Evolutionary conservation across 2,888 invertebrate species (phyloP).

Genomic region (Microchrysa polita): DNA sequence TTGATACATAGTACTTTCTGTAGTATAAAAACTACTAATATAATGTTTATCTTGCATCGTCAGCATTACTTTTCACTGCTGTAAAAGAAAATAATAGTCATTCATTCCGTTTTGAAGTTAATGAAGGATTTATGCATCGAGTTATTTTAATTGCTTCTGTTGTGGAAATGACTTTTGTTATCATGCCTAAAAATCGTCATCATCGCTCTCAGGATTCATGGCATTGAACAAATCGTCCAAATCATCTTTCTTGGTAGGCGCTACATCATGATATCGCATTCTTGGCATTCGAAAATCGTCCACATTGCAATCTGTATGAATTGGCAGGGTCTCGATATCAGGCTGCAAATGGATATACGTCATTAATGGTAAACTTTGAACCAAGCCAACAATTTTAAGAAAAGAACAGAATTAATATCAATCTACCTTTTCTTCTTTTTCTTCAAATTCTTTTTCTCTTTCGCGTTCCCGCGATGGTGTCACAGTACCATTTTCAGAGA

Average conservation of each 20-base stretch:
- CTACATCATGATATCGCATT: neutral
- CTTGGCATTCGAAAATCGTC: neutral
- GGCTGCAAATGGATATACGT: slow-evolving; percentile 28
- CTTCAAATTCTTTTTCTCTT: slow-evolving; percentile 48
- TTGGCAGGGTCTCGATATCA: slow-evolving; percentile 41
- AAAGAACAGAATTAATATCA: no score
- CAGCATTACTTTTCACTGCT: no score
- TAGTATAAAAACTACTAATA: no score
- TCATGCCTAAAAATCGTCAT: slow-evolving; percentile 51
- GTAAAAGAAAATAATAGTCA: no score
- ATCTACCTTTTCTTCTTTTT: slow-evolving; percentile 48
- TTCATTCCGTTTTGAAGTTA: no score
- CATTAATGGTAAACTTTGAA: no score
- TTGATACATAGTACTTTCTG: no score
- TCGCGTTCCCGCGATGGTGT: slow-evolving; percentile 46
- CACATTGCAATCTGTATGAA: slow-evolving; percentile 22
- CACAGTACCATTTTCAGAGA: slow-evolving; percentile 48
- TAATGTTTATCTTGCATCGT: no score
- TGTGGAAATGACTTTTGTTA: no score
- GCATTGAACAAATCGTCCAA: slow-evolving; percentile 53
- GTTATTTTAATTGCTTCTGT: no score
- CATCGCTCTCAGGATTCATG: slow-evolving; percentile 55
- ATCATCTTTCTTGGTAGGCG: slow-evolving; percentile 49
- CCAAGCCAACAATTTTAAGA: no score
- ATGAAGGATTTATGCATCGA: no score